These are phyloP conservation scores for Drosophila lutescens DNA, from an alignment of 2,888 invertebrate genomes.

Conservation along the genomic window DNA sequence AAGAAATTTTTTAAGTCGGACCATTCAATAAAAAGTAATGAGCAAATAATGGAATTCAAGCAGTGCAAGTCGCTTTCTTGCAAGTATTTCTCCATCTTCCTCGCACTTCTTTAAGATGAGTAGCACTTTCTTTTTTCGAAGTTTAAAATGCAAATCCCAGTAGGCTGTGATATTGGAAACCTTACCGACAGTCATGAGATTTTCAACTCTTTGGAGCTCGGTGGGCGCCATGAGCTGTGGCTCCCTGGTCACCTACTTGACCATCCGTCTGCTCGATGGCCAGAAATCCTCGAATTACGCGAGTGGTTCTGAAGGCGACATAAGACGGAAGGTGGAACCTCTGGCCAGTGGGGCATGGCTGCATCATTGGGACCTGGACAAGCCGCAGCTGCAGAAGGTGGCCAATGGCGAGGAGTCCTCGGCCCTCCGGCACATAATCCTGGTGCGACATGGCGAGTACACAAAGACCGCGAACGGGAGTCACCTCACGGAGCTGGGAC, in stretches of 20 bases:
- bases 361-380: slow-evolving; percentile 94
- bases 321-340: neutral
- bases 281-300: neutral
- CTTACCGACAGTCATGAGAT: slow-evolving; percentile 19
- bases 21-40: too few relatives aligned
- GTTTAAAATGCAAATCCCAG: neutral
- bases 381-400: slow-evolving; percentile 86
- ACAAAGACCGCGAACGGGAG: slow-evolving; percentile 89
- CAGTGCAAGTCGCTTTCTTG: too few relatives aligned
- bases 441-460: slow-evolving; percentile 98
- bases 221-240: slow-evolving; percentile 54
- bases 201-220: slow-evolving; percentile 42
- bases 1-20: too few relatives aligned
- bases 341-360: slow-evolving; percentile 89
- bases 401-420: slow-evolving; percentile 84
- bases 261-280: slow-evolving; percentile 45
- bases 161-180: neutral
- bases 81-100: too few relatives aligned
- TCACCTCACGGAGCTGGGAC: slow-evolving; percentile 92
- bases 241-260: slow-evolving; percentile 53
- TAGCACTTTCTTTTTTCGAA: too few relatives aligned
- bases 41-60: too few relatives aligned
- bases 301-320: neutral
- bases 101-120: too few relatives aligned
- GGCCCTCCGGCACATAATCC: slow-evolving; percentile 90